phyloP scores from a whole-genome alignment of 2,797 vertebrate species.

The Lemur catta region DNA sequence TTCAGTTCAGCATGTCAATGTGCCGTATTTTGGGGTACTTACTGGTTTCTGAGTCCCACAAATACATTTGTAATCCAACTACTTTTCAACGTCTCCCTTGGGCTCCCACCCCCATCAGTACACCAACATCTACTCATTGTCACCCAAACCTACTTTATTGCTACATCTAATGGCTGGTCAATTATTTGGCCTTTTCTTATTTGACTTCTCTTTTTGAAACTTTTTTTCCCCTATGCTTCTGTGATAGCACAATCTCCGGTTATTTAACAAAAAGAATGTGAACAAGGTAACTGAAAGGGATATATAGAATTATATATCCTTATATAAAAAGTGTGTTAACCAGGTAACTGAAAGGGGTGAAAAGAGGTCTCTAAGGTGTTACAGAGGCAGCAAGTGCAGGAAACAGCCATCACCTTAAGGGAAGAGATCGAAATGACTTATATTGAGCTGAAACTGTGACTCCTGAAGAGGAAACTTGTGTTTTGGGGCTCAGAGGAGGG shows the following conservation, averaged over 20 bases:
- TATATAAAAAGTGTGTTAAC: neutral
- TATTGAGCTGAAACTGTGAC: neutral
- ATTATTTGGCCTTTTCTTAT: neutral
- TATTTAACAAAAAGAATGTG: neutral
- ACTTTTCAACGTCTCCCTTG: neutral
- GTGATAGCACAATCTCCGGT: neutral
- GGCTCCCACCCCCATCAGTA: neutral
- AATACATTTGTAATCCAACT: neutral
- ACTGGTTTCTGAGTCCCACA: neutral
- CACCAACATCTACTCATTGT: neutral
- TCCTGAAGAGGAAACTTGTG: rapidly evolving
- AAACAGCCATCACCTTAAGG: neutral
- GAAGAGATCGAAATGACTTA: neutral
- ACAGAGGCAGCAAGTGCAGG: neutral
- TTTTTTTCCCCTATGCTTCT: neutral
- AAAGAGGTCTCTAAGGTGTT: neutral
- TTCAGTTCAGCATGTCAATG: neutral
- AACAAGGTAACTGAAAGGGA: neutral
- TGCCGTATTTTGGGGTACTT: neutral
- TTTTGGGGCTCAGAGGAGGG: neutral
- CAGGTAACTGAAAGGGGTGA: neutral
- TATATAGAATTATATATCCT: neutral
- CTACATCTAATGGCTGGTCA: neutral
- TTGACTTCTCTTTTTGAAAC: neutral
- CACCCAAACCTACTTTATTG: neutral